Base-by-base conservation (phyloP, 2,888 invertebrate genomes). In the Deroplatys truncata region DNA sequence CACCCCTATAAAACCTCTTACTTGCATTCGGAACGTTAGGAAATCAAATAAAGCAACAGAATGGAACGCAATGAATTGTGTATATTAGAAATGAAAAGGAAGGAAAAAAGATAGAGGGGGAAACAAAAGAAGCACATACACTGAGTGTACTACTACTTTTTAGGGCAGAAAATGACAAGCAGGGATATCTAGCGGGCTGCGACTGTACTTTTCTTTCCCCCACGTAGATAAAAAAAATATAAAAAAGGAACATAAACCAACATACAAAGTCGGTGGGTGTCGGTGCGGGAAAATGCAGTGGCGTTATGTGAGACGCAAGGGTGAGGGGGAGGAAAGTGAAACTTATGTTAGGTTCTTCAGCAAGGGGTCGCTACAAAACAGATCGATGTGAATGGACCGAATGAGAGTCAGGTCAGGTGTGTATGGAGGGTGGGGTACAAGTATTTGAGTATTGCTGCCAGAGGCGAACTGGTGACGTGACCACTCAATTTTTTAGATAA, bases 371-470 rank as follows among this genome's bases (percentile, higher is more conserved):
- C 85, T 85, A 56, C 85, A 85, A 72, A 56, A 85, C 49, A 85
- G 85, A 85, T 85, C 85, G 85, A 85, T 85, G 85, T 28, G 28
- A 56, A 28, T 85, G 49, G 85, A 56, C 49, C 85, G 85, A 28
- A 85, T 85, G 85, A 35, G 85, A 56, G 85, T 85, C 49, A 49
- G 49, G 49, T 85, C 85, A 85, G 85, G 85, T 85, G 56, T 56
- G 49, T 28, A 28, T 15, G 85, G 49, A 35, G 16, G 16, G 5
- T 10, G 35, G 28, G 85, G 49, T 20, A 25, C 56, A 72, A 72
- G 56, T 72, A 72, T 72, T 72, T 72, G 20, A 72, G 25, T 25
- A 72, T 72, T 72, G 56, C 25, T 16, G 20, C 25, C 56, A 72
- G 16, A 72, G 56, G 56, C 20, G 56, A 7, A 72, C 56, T 72